Conservation (phyloP, 2,888 invertebrate genomes). For the Lissocephala sabroskyi region DNA sequence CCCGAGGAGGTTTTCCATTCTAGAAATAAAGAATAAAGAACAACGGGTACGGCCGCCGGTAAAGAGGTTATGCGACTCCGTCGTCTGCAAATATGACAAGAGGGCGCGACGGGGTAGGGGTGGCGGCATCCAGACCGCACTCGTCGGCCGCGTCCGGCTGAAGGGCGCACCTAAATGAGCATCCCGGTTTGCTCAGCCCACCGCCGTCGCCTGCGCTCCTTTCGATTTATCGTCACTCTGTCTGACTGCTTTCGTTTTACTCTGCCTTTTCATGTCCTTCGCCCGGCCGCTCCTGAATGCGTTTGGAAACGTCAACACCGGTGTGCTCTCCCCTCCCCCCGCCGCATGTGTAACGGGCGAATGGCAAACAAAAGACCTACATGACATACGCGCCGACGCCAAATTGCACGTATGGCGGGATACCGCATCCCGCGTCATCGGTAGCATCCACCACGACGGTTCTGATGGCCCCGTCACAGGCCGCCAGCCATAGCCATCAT, state of each 20-base stretch:
- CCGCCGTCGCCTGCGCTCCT: slow-evolving; percentile 30
- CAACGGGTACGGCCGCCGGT: not conserved
- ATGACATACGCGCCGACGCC: slow-evolving; percentile 70
- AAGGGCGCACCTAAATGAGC: too few relatives aligned
- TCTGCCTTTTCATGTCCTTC: slow-evolving; percentile 45
- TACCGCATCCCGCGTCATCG: slow-evolving; percentile 51
- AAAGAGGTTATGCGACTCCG: slow-evolving; percentile 9
- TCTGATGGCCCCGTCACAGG: slow-evolving; percentile 58
- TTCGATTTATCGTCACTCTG: slow-evolving; percentile 8
- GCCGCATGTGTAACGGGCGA: slow-evolving; percentile 12
- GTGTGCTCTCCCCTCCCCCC: slow-evolving; percentile 26
- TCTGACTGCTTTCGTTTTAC: slow-evolving; percentile 5
- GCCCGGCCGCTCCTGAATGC: slow-evolving; percentile 11
- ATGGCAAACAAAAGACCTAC: slow-evolving; percentile 56
- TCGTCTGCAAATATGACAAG: slow-evolving; percentile 6
- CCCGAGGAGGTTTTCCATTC: slow-evolving; percentile 31
- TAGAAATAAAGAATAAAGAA: slow-evolving; percentile 17
- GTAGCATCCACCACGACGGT: slow-evolving; percentile 68
- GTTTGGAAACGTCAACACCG: too few relatives aligned
- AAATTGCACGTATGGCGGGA: slow-evolving; percentile 64
- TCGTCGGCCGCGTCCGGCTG: not conserved
- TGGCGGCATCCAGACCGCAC: not conserved
- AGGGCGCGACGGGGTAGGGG: not conserved
- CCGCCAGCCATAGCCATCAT: slow-evolving; percentile 46
- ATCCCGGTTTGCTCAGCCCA: too few relatives aligned